These are phyloP conservation scores for Gibbula magus DNA, from an alignment of 2,888 invertebrate genomes.

Conservation along the genomic window DNA sequence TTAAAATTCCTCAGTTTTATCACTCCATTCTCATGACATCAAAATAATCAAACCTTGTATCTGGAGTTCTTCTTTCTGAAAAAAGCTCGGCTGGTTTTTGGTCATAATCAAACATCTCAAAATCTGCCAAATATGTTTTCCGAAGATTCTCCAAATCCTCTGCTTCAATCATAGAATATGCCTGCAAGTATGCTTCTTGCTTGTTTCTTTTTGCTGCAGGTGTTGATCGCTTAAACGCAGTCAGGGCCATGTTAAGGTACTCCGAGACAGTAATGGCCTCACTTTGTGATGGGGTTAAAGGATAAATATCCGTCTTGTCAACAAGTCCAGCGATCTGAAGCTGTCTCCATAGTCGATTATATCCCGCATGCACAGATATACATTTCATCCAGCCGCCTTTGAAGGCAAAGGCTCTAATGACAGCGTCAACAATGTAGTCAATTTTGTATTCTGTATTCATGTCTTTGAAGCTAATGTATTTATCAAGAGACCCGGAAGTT, in stretches of 20 bases:
- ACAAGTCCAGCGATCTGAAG: too few species aligned
- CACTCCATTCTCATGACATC: background rate
- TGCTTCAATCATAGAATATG: too few species aligned
- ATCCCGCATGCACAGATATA: background rate
- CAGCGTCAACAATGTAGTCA: background rate
- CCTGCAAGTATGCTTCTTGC: too few species aligned
- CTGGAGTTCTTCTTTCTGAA: too few species aligned
- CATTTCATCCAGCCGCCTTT: background rate
- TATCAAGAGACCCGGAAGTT: background rate
- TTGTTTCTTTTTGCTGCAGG: too few species aligned
- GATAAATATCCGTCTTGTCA: background rate
- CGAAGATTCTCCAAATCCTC: too few species aligned
- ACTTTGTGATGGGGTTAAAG: background rate
- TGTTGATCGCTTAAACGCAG: too few species aligned
- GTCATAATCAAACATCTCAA: too few species aligned
- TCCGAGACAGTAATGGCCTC: background rate
- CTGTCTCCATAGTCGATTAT: background rate
- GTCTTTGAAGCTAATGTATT: background rate
- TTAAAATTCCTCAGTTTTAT: too few species aligned
- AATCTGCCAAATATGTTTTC: too few species aligned
- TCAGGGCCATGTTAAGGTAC: background rate
- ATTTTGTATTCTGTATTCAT: slow-evolving; percentile 9
- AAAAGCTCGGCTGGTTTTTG: background rate
- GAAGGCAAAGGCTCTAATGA: too few species aligned
- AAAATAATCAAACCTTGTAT: background rate